Evolutionary conservation across 2,888 invertebrate species (phyloP), one percentile per base, ranked within the genome.

Genomic region (Phortica magna): DNA sequence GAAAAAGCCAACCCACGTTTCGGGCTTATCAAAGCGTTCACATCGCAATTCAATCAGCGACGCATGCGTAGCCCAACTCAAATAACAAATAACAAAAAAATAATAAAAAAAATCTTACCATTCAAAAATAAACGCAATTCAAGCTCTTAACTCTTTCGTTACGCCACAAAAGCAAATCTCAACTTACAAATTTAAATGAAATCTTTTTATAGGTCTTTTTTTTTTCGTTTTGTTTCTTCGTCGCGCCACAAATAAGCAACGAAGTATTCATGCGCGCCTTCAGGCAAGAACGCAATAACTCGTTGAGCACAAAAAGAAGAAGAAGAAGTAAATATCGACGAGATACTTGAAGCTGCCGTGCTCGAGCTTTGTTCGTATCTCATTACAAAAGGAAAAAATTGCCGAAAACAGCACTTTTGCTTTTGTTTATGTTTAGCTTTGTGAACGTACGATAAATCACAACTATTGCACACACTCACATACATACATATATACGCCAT

Each of bases 281-380:
- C 42, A 67, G 67, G 67, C 67, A 14, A 42, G n/a, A 67, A 67
- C 67, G 67, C 67, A 67, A 67, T 67, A 67, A 67, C 42, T 42
- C 42, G 39, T 59, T 10, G 31, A 39, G 64, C 39, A 64, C 7
- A 39, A 39, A 39, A 31, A 64, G 53, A 14, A 39, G 64, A 12
- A 64, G 14, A 39, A 39, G 64, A 31, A 64, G 53, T 14, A 59
- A 59, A 59, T 9, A 59, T 7, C 17, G 19, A 59, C 59, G 19
- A 59, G 14, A 14, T 48, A 48, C 48, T 48, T 48, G 14, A 48
- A 48, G 48, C 48, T 48, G 48, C 48, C 48, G 9, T 7, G 48
- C 9, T 48, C 10, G 2, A 48, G 48, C 48, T 31, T 31, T 12
- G 39, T n/a, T 67, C 41, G 42, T 67, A 67, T 67, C 67, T 67